A percentile compares a stretch with the other conserved stretches of the same genome.
Evolutionary conservation across 2,113 vertebrate species (phyloP).

Genomic region (Accipiter cooperii): DNA sequence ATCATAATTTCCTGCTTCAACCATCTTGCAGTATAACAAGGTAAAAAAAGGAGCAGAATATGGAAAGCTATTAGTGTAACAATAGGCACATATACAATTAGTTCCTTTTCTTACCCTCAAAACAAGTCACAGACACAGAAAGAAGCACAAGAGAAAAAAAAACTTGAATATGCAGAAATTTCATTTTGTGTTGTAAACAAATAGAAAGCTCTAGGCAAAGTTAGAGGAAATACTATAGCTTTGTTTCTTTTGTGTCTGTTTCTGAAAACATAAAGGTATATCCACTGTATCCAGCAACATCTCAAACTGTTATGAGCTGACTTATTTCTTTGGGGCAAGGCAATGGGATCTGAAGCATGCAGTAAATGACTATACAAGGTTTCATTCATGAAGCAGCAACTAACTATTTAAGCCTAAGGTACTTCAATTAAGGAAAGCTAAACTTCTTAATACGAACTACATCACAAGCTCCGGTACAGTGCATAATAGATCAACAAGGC

Average conservation of each 20-base stretch:
- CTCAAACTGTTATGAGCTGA: neutral
- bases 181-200: neutral
- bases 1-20: neutral
- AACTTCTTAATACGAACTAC: constrained; percentile 3
- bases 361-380: neutral
- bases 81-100: neutral
- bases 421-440: constrained; percentile 21
- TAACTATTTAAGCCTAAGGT: neutral
- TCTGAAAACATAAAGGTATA: neutral
- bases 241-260: neutral
- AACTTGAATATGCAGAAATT: neutral
- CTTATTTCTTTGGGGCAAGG: neutral
- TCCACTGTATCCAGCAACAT: neutral
- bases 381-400: constrained; percentile 36
- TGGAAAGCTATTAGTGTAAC: neutral
- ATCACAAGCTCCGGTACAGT: neutral
- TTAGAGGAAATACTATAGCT: neutral
- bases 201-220: neutral
- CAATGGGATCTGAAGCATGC: neutral
- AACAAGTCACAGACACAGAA: neutral
- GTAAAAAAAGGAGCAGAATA: neutral
- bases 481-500: neutral
- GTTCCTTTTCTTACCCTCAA: neutral
- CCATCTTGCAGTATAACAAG: neutral
- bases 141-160: neutral